Percentiles rank a stretch among this genome's conserved stretches.
phyloP scores from a whole-genome alignment of 2,797 vertebrate species.

The Saguinus oedipus region DNA sequence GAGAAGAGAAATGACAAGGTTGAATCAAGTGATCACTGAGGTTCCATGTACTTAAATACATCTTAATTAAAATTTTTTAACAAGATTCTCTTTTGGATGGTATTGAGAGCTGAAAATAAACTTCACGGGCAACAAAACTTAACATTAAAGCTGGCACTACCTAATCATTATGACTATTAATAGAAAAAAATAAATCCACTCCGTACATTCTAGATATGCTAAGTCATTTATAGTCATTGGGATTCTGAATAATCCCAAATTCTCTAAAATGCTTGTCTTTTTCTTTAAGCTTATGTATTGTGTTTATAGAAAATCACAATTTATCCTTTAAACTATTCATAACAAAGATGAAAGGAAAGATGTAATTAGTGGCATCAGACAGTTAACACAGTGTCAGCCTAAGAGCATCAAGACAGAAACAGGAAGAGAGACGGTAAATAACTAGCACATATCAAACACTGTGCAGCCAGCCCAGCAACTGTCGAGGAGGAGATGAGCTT shows the following conservation, averaged over 20 bases:
- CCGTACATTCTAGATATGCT: background rate
- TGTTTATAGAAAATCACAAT: conserved; percentile 52
- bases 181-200: conserved; percentile 18
- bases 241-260: conserved; percentile 53
- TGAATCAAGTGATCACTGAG: background rate
- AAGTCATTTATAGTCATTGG: background rate
- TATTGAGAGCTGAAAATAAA: conserved; percentile 9
- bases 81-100: conserved; percentile 34
- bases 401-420: background rate
- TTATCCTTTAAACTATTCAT: conserved; percentile 52
- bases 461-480: background rate
- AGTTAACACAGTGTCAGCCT: background rate
- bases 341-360: conserved; percentile 58
- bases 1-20: background rate
- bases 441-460: background rate
- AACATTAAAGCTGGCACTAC: background rate
- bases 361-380: conserved; percentile 8
- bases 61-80: conserved; percentile 37
- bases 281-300: background rate
- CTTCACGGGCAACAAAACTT: background rate
- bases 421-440: conserved; percentile 17
- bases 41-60: background rate
- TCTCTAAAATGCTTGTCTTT: conserved; percentile 41
- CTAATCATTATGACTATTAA: conserved; percentile 16
- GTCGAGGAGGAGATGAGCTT: background rate